A percentile compares a stretch with the other conserved stretches of the same genome.
Conservation (phyloP, 2,888 invertebrate genomes). For the Stenodera caucasica region DNA sequence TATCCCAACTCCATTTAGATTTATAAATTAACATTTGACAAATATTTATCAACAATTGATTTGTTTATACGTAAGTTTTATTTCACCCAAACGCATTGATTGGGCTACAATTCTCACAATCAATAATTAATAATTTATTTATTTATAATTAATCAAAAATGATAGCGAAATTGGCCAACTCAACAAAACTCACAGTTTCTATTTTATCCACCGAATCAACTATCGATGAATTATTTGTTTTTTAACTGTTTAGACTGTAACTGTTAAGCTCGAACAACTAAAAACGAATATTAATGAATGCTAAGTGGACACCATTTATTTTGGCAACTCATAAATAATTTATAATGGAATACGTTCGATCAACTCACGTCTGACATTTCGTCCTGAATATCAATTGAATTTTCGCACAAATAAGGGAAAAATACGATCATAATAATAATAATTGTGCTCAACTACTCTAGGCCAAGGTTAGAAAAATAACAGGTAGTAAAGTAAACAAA, state of each 20-base stretch:
- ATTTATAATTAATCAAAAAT: too few relatives aligned
- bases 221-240: too few relatives aligned
- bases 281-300: constrained; percentile 22
- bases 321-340: constrained; percentile 24
- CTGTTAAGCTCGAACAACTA: constrained; percentile 1
- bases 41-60: constrained; percentile 6
- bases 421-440: too few relatives aligned
- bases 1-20: constrained; percentile 21
- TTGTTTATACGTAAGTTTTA: neutral
- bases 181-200: too few relatives aligned
- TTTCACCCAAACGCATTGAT: too few relatives aligned
- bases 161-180: too few relatives aligned
- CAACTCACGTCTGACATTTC: neutral
- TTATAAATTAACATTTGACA: too few relatives aligned
- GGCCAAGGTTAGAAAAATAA: neutral
- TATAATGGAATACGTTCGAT: constrained; percentile 7
- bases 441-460: too few relatives aligned
- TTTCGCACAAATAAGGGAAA: neutral
- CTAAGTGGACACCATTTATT: constrained; percentile 23
- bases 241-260: neutral
- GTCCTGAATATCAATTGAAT: neutral
- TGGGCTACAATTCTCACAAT: too few relatives aligned
- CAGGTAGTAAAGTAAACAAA: constrained; percentile 2
- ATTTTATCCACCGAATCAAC: too few relatives aligned
- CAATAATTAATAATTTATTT: too few relatives aligned